A percentile compares a stretch with the other conserved stretches of the same genome.
Evolutionary conservation across 2,113 vertebrate genomes (phyloP).

Genomic region (Cephalopterus ornatus): DNA sequence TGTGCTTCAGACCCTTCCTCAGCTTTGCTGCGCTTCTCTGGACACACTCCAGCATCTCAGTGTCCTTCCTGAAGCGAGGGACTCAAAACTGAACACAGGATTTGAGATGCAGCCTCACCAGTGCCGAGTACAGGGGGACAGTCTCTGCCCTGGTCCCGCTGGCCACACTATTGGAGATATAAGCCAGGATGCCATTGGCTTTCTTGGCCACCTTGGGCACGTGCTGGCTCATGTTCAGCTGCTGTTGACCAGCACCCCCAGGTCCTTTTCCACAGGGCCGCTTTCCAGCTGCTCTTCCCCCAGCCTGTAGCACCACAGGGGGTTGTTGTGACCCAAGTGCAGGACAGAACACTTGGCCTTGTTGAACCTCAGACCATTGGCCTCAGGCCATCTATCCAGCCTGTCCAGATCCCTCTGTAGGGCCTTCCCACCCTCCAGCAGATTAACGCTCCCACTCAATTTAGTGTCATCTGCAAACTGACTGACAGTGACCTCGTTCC

Average conservation of each 20-base stretch:
- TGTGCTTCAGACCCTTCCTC: neutral
- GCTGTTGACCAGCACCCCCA: neutral
- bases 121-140: neutral
- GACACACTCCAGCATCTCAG: fast-evolving
- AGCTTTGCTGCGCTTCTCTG: neutral
- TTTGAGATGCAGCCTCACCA: neutral
- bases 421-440: neutral
- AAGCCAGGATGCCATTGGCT: fast-evolving
- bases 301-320: neutral
- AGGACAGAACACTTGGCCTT: neutral
- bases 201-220: neutral
- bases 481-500: fast-evolving
- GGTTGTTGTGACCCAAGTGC: neutral
- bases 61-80: neutral
- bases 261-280: fast-evolving
- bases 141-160: neutral
- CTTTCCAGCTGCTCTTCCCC: neutral
- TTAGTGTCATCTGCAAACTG: neutral
- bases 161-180: neutral
- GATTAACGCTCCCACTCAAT: neutral
- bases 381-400: neutral
- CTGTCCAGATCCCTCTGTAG: neutral
- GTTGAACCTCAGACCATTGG: neutral
- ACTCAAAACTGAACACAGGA: neutral
- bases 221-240: neutral